phyloP scores from a whole-genome alignment of 1,140 invertebrate genomes.

The Venturia canescens region DNA sequence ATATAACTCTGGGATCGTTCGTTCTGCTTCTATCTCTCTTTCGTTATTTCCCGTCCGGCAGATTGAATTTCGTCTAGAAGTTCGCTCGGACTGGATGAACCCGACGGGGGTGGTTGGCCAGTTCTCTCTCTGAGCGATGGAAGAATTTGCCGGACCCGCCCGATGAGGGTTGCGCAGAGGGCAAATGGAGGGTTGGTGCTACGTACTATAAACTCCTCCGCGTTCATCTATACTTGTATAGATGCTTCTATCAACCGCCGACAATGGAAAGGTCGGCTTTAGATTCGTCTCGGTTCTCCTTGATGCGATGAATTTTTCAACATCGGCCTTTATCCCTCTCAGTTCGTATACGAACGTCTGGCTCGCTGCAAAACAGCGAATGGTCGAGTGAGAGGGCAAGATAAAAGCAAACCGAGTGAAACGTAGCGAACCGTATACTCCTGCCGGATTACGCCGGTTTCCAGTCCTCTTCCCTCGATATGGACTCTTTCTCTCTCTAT shows the following conservation, averaged over 20 bases:
- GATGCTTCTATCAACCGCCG: background rate
- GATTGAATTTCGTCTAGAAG: constrained; percentile 67
- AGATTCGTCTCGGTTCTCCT: too few relatives aligned
- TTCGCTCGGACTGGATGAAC: constrained; percentile 30
- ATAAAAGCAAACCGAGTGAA: constrained; percentile 39
- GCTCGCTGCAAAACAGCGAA: constrained; percentile 44
- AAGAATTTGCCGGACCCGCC: constrained; percentile 27
- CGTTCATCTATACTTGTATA: background rate
- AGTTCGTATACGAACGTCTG: background rate
- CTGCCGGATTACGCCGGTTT: constrained; percentile 49
- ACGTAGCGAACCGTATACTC: constrained; percentile 52
- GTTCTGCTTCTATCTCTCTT: background rate
- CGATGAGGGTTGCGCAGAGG: constrained; percentile 48
- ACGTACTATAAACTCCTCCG: constrained; percentile 8
- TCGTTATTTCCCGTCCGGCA: constrained; percentile 55
- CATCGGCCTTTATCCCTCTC: background rate
- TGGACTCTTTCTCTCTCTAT: background rate
- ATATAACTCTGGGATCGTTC: background rate
- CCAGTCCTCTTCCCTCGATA: background rate
- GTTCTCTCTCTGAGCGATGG: constrained; percentile 31
- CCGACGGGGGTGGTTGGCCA: constrained; percentile 47
- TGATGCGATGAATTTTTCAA: too few relatives aligned
- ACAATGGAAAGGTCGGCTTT: background rate
- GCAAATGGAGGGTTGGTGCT: constrained; percentile 20
- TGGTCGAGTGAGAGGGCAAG: background rate